A percentile compares a stretch with the other conserved stretches of the same genome.
Evolutionary conservation across 2,113 vertebrate genomes (phyloP).

Genomic region (Lepisosteus oculatus): DNA sequence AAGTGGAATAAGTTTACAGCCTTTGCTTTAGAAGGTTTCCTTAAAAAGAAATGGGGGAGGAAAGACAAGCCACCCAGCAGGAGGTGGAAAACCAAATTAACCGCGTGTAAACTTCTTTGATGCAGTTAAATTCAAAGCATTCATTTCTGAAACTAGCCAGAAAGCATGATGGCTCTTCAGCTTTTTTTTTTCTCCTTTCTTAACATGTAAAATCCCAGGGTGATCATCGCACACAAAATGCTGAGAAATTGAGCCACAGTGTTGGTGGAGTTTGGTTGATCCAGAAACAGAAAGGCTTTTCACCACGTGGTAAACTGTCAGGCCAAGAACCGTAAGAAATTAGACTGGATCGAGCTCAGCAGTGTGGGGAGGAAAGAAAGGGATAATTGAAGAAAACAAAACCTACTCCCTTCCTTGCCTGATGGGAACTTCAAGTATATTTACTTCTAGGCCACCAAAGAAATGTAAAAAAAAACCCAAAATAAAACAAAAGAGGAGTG

Average conservation of each 20-base stretch:
- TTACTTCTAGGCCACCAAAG: slow-evolving; percentile 52
- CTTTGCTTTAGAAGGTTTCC: slow-evolving; percentile 61
- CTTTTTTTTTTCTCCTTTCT: slow-evolving; percentile 39
- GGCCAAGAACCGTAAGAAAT: too few relatives aligned
- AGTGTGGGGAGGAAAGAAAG: too few relatives aligned
- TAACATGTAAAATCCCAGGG: background rate
- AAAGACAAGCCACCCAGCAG: slow-evolving; percentile 47
- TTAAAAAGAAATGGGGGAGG: slow-evolving; percentile 28
- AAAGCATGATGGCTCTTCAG: slow-evolving; percentile 74
- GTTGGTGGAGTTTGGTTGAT: background rate
- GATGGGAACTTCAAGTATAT: slow-evolving; percentile 63
- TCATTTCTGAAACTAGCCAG: slow-evolving; percentile 56
- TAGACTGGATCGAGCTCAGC: too few relatives aligned
- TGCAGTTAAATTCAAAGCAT: slow-evolving; percentile 46
- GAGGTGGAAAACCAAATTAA: slow-evolving; percentile 53
- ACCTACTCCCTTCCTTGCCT: slow-evolving; percentile 15
- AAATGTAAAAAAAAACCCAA: slow-evolving; percentile 42
- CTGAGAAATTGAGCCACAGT: background rate
- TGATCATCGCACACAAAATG: background rate
- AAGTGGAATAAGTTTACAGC: slow-evolving; percentile 58
- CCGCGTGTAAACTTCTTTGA: slow-evolving; percentile 64
- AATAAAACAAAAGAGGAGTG: slow-evolving; percentile 10
- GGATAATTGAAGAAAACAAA: background rate
- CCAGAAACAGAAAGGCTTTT: background rate
- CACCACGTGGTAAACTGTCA: too few relatives aligned